Evolutionary conservation across 1,140 invertebrate species (phyloP).

Genomic region (Heliothis subflexa): DNA sequence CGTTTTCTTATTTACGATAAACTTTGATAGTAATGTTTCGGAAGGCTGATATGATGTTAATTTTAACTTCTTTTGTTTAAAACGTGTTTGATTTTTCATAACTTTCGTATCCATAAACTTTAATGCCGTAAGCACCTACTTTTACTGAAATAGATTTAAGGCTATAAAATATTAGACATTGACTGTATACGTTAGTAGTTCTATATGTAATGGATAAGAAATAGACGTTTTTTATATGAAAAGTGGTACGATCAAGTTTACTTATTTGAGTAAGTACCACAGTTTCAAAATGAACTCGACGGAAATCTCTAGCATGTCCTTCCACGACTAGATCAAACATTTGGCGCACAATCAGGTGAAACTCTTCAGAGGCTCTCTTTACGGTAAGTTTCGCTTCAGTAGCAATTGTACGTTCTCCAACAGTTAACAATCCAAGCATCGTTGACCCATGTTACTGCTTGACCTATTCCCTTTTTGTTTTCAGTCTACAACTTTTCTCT

Average conservation of each 20-base stretch:
- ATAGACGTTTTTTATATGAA: not conserved
- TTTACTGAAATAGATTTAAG: too few relatives aligned
- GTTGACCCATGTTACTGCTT: slow-evolving; percentile 41
- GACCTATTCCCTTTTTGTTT: slow-evolving; percentile 42
- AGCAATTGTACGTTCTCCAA: slow-evolving; percentile 21
- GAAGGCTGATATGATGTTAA: too few relatives aligned
- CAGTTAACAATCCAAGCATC: slow-evolving; percentile 13
- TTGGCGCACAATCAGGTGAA: slow-evolving; percentile 10
- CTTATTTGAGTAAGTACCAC: not conserved
- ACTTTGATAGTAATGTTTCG: not conserved
- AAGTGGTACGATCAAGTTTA: not conserved
- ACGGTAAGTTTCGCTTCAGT: slow-evolving; percentile 15
- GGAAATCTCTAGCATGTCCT: not conserved
- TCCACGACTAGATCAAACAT: slow-evolving; percentile 18
- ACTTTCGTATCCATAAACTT: too few relatives aligned
- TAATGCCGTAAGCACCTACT: too few relatives aligned
- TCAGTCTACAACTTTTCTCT: slow-evolving; percentile 26
- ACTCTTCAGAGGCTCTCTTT: slow-evolving; percentile 14
- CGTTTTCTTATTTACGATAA: slow-evolving; percentile 3
- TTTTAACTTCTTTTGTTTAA: too few relatives aligned
- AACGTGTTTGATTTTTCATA: too few relatives aligned
- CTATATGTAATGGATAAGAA: too few relatives aligned
- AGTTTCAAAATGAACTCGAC: not conserved
- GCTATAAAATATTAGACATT: too few relatives aligned
- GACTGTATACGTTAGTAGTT: too few relatives aligned